Evolutionary conservation across 2,113 vertebrate genomes (phyloP), one percentile per base, ranked within the genome.

Genomic region (Misgurnus mizolepis): DNA sequence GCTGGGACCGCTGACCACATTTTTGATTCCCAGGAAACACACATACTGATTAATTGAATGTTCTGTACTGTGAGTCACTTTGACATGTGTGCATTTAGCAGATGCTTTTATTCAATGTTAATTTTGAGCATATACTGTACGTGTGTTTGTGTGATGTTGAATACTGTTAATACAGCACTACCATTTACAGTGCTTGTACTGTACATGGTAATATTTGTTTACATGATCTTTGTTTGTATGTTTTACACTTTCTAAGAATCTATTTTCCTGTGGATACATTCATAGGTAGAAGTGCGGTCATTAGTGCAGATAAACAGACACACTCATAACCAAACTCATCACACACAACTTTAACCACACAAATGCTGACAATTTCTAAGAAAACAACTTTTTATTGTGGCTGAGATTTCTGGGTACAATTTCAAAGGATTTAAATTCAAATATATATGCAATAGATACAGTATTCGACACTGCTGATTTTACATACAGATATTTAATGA

Each of bases 371-470:
- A 7, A 4, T 64, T 58, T 72, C 70, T 58, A 58, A 58, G 70
- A 72, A 71, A 71, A 34, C 49, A 9, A 69, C 53, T 8, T 47
- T 7, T 0, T 58, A n/a, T 17, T 18, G 4, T 12, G 12, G 55
- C 2, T 15, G 6, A n/a, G 27, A 55, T 39, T 49, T 67, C 41
- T 67, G 65, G 18, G 41, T 47, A 43, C n/a, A 15, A 43, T 55
- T 39, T 43, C 3, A 11, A 17, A 34, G 15, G 12, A 8, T 9
- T 4, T 53, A 88, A 88, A 90, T 15, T 53, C 12, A 10, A 50
- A 49, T 11, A 11, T 10, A 11, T 2, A 12, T 49, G 47, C 10
- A 53, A 53, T 53, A 14, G 50, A 34, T 34, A 34, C 27, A 34
- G 27, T 34, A 34, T 34, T 34, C 11, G 0, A 1, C 12, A 12